Evolutionary conservation across 2,888 invertebrate species (phyloP).

Genomic region (Dendrolimus houi): DNA sequence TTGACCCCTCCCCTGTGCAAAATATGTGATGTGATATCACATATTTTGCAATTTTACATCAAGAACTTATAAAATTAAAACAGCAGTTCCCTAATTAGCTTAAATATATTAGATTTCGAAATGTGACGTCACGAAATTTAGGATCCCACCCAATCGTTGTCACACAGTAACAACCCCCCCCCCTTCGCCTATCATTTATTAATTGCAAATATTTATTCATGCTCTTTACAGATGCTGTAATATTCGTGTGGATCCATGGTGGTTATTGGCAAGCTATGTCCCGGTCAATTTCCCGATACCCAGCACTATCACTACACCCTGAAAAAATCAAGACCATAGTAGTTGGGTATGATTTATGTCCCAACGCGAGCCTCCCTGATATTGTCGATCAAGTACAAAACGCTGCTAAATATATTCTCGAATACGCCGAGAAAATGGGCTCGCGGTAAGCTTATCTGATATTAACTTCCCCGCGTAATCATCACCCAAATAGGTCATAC

Average conservation of each 20-base stretch:
- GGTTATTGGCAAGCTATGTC: conserved; percentile 89
- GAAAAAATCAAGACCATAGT: conserved; percentile 80
- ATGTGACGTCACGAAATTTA: too few species aligned
- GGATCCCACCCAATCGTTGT: too few species aligned
- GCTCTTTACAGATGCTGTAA: conserved; percentile 77
- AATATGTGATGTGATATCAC: too few species aligned
- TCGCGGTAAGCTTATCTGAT: conserved; percentile 59
- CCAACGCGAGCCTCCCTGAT: conserved; percentile 73
- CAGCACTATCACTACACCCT: conserved; percentile 75
- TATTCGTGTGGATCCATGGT: conserved; percentile 88
- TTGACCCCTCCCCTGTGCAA: too few species aligned
- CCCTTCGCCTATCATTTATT: too few species aligned
- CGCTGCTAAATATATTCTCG: conserved; percentile 75
- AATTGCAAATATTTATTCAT: not conserved
- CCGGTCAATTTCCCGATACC: conserved; percentile 75
- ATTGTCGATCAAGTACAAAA: conserved; percentile 77
- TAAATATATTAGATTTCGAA: too few species aligned
- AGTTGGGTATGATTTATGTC: conserved; percentile 86
- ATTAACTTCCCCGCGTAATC: not conserved
- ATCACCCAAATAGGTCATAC: too few species aligned
- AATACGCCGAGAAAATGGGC: conserved; percentile 74
- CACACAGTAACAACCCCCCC: too few species aligned
- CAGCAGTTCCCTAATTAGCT: too few species aligned
- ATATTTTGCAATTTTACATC: too few species aligned
- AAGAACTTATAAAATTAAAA: too few species aligned